A percentile compares a stretch with the other conserved stretches of the same genome.
Evolutionary conservation across 2,797 vertebrate genomes (phyloP).

Genomic region (Lindbergichthys nudifrons): DNA sequence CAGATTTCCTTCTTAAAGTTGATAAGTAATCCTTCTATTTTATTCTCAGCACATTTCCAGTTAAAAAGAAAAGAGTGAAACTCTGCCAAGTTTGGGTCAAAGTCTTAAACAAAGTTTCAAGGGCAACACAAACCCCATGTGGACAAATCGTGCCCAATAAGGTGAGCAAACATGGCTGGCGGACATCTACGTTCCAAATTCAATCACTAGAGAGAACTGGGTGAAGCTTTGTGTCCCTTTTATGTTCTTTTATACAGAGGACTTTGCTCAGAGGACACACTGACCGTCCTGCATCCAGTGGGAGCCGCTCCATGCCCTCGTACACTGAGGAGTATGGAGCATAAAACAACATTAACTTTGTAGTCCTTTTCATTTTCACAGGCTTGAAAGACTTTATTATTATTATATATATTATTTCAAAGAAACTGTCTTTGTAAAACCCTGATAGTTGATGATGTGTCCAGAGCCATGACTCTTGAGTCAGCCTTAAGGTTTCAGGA

Average conservation of each 20-base stretch:
- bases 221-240: constrained; percentile 33
- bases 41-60: not conserved
- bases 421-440: not conserved
- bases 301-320: constrained; percentile 40
- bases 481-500: not conserved
- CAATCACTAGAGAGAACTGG: constrained; percentile 43
- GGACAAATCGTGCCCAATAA: constrained; percentile 40
- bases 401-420: constrained; percentile 5
- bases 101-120: constrained; percentile 65
- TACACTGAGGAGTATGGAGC: constrained; percentile 29
- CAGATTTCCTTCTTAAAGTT: constrained; percentile 5
- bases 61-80: constrained; percentile 42
- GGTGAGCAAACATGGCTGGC: constrained; percentile 56
- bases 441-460: not conserved
- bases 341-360: constrained; percentile 50
- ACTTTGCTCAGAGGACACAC: constrained; percentile 56
- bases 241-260: constrained; percentile 67
- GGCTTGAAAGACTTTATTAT: constrained; percentile 20
- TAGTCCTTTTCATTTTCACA: constrained; percentile 11
- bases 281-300: constrained; percentile 39
- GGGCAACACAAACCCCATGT: constrained; percentile 45
- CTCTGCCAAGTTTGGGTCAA: constrained; percentile 23
- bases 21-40: constrained; percentile 16
- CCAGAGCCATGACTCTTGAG: not conserved
- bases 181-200: constrained; percentile 65